Conservation (phyloP, 2,888 invertebrate species). For the Microdon myrmicae region DNA sequence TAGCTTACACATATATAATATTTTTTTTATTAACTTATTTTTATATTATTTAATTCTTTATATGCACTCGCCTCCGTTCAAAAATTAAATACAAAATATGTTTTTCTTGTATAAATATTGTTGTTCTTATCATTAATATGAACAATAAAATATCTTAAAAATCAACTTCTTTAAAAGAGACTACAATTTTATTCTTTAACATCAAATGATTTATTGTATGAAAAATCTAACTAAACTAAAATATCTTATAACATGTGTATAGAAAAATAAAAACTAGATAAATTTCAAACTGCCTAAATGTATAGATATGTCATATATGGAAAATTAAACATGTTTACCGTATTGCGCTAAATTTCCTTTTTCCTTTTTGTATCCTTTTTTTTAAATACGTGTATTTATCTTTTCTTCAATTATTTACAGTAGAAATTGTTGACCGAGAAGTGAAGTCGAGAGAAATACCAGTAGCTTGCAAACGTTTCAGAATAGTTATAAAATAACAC, state of each 20-base stretch:
- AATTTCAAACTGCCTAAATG: conserved; percentile 18
- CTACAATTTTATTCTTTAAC: conserved; percentile 19
- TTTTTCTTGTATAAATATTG: conserved; percentile 21
- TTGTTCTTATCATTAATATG: conserved; percentile 1
- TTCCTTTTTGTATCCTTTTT: conserved; percentile 1
- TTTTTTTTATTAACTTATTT: conserved; percentile 2
- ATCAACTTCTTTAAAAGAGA: conserved; percentile 11
- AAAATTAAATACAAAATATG: conserved; percentile 30
- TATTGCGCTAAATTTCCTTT: too few species aligned
- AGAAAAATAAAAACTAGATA: not conserved
- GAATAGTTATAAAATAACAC: too few species aligned
- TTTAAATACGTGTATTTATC: conserved; percentile 7
- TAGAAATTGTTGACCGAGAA: conserved; percentile 9
- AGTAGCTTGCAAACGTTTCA: too few species aligned
- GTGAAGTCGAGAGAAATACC: conserved; percentile 18
- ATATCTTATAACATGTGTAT: too few species aligned
- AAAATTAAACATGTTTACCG: conserved; percentile 32
- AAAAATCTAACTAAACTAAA: conserved; percentile 1
- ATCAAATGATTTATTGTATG: conserved; percentile 17
- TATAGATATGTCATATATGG: conserved; percentile 37
- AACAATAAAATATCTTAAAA: conserved; percentile 20
- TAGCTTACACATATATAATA: conserved; percentile 15
- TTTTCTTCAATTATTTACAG: conserved; percentile 16
- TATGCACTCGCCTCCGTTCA: too few species aligned
- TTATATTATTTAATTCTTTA: conserved; percentile 6